Conservation (phyloP, 1,140 invertebrate genomes). For the Carcinoscorpius rotundicauda region DNA sequence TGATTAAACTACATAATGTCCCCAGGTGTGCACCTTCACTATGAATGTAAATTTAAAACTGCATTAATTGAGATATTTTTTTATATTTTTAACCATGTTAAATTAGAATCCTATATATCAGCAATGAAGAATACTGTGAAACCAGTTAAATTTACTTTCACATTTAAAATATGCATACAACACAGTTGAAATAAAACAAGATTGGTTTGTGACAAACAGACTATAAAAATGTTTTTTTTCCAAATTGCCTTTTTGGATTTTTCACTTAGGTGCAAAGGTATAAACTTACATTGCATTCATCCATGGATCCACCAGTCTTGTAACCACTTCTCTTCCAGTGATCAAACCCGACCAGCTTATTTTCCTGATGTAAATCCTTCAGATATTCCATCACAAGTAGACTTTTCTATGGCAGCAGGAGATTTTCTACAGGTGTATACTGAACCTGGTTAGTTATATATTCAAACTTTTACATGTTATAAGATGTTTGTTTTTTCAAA, state of each 20-base stretch:
- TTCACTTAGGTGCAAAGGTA: slow-evolving; percentile 48
- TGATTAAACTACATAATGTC: too few species aligned
- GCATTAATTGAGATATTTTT: too few species aligned
- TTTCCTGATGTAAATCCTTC: slow-evolving; percentile 87
- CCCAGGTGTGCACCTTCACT: too few species aligned
- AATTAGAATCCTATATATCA: too few species aligned
- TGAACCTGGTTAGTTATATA: slow-evolving; percentile 30
- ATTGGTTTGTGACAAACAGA: too few species aligned
- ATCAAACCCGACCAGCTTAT: slow-evolving; percentile 60
- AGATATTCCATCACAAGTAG: slow-evolving; percentile 45
- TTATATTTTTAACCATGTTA: too few species aligned
- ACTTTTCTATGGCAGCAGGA: slow-evolving; percentile 93
- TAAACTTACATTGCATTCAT: slow-evolving; percentile 53
- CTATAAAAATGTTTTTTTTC: slow-evolving; percentile 64
- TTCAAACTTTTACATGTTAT: too few species aligned
- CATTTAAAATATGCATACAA: slow-evolving; percentile 69
- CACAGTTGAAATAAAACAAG: slow-evolving; percentile 81
- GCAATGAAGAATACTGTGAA: too few species aligned
- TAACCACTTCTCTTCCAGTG: slow-evolving; percentile 65
- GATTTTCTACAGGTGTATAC: slow-evolving; percentile 81
- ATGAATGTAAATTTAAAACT: too few species aligned
- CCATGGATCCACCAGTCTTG: slow-evolving; percentile 90
- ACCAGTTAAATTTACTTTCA: too few species aligned
- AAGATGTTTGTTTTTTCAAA: too few species aligned
- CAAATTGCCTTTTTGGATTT: slow-evolving; percentile 89